Evolutionary conservation across 53 echinoderm and acorn worm genomes (phyloP), one percentile per base, ranked within the genome.

Genomic region (Paracentrotus lividus): DNA sequence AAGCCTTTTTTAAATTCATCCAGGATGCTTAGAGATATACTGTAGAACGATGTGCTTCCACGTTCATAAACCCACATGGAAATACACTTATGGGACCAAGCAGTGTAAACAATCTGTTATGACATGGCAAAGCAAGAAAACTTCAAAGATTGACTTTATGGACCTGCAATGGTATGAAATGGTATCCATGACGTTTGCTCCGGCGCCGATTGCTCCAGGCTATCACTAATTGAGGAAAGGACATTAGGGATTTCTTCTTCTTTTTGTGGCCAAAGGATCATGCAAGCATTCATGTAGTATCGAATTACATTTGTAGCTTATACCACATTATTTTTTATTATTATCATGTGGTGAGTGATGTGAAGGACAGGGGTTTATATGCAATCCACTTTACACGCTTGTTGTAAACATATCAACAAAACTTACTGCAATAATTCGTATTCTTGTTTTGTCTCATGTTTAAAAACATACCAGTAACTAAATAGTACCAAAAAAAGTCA

Each of bases 41-140:
- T 32, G 67, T 32, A 8, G 3, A 13, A 81, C 44, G 9, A 49
- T 81, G 45, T 12, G 81, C 81, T 81, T 81, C 81, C 81, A 81
- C 26, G 47, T 81, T 81, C 47, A 26, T 81, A 81, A 45, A 45
- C 81, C 81, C 44, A 13, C 81, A 81, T 81, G 26, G 81, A 81
- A 8, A 45, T 78, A 45, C 10, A 81, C 26, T 2, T 20, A 81
- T 81, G 77, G 42, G 77, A 77, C 77, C 77, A 77, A 77, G 42
- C 77, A 40, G 4, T 77, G 77, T 42, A 77, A 20, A 77, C 40
- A 42, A 21, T 29, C 42, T 9, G 5, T 6, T 8, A 77, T 10
- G 27, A 47, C 47, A 21, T 24, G 47, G 45, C 23, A 24, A n/a
- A n/a, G 47, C 27, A 27, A 81, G 47, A 81, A 7, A 0, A 47